These are phyloP conservation scores for Phymastichus coffea DNA, from an alignment of 1,140 invertebrate genomes.

Conservation along the genomic window DNA sequence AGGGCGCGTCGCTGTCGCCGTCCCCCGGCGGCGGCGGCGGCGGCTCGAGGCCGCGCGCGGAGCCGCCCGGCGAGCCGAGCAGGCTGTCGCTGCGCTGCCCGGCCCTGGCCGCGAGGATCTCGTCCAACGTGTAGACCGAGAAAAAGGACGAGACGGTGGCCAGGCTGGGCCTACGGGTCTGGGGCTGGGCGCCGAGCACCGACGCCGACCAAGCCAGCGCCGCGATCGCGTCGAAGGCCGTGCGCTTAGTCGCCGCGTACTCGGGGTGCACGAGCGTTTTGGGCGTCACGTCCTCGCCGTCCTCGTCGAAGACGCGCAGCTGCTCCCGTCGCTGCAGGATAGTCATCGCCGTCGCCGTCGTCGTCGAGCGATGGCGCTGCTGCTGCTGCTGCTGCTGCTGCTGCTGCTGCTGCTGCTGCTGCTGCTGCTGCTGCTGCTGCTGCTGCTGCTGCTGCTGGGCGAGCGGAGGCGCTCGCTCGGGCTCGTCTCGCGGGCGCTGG, in stretches of 20 bases:
- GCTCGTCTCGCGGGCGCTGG: too few species aligned
- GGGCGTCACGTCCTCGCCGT: constrained; percentile 33
- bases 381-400: background rate
- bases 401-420: too few species aligned
- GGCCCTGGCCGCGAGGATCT: background rate
- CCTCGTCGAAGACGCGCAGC: constrained; percentile 23
- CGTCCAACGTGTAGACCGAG: constrained; percentile 2
- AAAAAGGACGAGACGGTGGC: background rate
- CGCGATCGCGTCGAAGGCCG: constrained; percentile 34
- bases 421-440: too few species aligned
- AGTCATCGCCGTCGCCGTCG: constrained; percentile 1
- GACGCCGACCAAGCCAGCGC: background rate
- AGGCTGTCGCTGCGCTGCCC: background rate
- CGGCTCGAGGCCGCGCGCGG: background rate
- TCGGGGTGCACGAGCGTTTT: constrained; percentile 22
- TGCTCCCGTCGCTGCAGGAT: constrained; percentile 33
- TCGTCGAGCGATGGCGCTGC: background rate
- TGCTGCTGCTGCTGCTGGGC: too few species aligned
- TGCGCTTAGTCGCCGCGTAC: constrained; percentile 48
- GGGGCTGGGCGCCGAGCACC: background rate
- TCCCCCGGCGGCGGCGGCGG: background rate
- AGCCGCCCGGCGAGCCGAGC: background rate
- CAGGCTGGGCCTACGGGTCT: background rate
- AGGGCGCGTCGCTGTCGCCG: constrained; percentile 4
- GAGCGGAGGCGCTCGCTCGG: too few species aligned